Evolutionary conservation across 2,797 vertebrate genomes (phyloP), one percentile per base, ranked within the genome.

Genomic region (Mormyrops boulengeri): DNA sequence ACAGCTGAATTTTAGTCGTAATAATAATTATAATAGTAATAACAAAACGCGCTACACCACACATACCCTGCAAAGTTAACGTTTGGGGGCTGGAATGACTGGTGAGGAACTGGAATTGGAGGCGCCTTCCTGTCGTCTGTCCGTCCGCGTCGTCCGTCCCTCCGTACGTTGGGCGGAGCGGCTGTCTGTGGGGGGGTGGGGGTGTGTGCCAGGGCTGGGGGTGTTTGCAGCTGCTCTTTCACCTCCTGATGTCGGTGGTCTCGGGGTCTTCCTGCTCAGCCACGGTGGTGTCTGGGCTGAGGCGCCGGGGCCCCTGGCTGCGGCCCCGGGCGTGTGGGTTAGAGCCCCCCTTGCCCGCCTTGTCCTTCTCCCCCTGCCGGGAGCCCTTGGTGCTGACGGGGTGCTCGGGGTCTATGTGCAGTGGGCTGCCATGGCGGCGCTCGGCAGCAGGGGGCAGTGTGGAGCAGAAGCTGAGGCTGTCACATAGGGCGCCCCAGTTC

Each of bases 401-500:
- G 44, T 93, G 93, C 89, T 97, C 96, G 26, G 94, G 92, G 34
- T 98, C 97, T 0, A 94, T 90, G 85, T 94, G 93, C 19, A 95
- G 93, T 44, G 95, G 93, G 80, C 91, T 92, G 34, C 89, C 77
- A 5, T 91, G 90, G 0, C 93, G 94, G 53, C 92, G 95, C 92
- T 95, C 91, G 22, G 69, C 95, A 89, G 95, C 92, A 0, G 95
- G 94, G 19, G 94, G 90, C 4, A 95, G 91, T 82, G 95, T 95
- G 88, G 95, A 97, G 92, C 99, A 99, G 94, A 99, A 97, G 90
- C 98, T 99, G 91, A 99, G 94, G 92, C 98, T 98, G 94, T 98
- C 97, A n/a, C 99, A 99, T 87, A 99, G 95, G 34, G 97, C 96
- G 7, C 98, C 99, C 98, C 98, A 99, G 94, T 97, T 99, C 95